Conservation (phyloP, 2,888 invertebrate species). For the Cataglyphis altisquamis region DNA sequence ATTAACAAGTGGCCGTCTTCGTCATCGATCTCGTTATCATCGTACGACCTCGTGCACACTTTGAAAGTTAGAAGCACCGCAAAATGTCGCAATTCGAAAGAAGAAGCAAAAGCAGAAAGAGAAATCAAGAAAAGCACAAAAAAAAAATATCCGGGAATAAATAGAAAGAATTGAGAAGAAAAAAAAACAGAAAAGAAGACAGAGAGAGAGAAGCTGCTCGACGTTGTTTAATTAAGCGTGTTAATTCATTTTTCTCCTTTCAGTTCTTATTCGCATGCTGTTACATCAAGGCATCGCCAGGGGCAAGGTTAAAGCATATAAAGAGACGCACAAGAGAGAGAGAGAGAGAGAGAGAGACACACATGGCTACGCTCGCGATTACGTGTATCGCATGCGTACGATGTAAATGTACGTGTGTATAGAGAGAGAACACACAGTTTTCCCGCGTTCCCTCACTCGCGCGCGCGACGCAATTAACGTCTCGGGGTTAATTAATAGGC, state of each 20-base stretch:
- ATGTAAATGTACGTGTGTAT: slow-evolving; percentile 16
- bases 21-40: slow-evolving; percentile 17
- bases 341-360: not conserved
- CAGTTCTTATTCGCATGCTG: slow-evolving; percentile 36
- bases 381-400: slow-evolving; percentile 38
- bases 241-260: slow-evolving; percentile 53
- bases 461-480: slow-evolving; percentile 78
- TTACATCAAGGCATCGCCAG: slow-evolving; percentile 37
- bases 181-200: not conserved
- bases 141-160: slow-evolving; percentile 10
- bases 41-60: not conserved
- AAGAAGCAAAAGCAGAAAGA: not conserved
- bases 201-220: not conserved
- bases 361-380: slow-evolving; percentile 40
- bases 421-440: slow-evolving; percentile 24
- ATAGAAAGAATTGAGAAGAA: not conserved
- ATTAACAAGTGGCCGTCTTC: slow-evolving; percentile 40
- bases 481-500: slow-evolving; percentile 79
- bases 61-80: not conserved
- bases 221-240: slow-evolving; percentile 57
- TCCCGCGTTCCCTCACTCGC: slow-evolving; percentile 7
- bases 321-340: slow-evolving; percentile 26
- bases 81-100: not conserved
- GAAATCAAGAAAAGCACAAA: not conserved
- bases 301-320: slow-evolving; percentile 65